These are phyloP conservation scores for Cotesia vestalis DNA, from an alignment of 1,140 invertebrate genomes.

Conservation along the genomic window DNA sequence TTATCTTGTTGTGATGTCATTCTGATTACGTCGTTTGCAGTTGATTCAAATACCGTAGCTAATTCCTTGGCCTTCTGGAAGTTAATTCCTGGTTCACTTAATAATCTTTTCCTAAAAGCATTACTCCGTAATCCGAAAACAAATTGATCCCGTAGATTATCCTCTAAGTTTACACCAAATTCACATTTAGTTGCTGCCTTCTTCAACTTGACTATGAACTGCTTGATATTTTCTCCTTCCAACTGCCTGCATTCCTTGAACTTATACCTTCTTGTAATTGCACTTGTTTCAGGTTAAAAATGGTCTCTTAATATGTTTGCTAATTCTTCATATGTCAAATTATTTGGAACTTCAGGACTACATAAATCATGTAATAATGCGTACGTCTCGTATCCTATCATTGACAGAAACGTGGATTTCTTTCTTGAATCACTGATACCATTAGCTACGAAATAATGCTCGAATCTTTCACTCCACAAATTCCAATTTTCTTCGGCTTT, in stretches of 20 bases:
- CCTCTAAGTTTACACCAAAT: constrained; percentile 45
- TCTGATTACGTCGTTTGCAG: constrained; percentile 23
- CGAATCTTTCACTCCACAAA: constrained; percentile 33
- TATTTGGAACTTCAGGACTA: constrained; percentile 43
- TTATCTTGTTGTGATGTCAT: constrained; percentile 2
- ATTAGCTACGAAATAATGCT: constrained; percentile 28
- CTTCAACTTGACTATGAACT: constrained; percentile 40
- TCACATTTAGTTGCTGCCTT: constrained; percentile 44
- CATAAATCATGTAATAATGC: constrained; percentile 50
- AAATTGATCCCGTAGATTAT: constrained; percentile 48
- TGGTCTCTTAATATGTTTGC: constrained; percentile 45
- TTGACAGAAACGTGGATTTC: constrained; percentile 48
- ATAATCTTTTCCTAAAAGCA: constrained; percentile 39
- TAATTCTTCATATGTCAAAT: constrained; percentile 44
- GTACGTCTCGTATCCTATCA: constrained; percentile 47
- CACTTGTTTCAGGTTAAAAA: constrained; percentile 47
- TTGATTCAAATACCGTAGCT: constrained; percentile 41
- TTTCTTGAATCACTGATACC: constrained; percentile 31
- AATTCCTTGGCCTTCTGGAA: constrained; percentile 45
- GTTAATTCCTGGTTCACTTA: constrained; percentile 42
- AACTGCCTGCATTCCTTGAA: constrained; percentile 46
- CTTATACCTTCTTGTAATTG: constrained; percentile 50
- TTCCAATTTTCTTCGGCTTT: constrained; percentile 26
- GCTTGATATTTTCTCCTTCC: constrained; percentile 20
- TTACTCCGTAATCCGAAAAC: constrained; percentile 46